Evolutionary conservation across 1,140 invertebrate species (phyloP), one percentile per base, ranked within the genome.

Genomic region (Meloidogyne exigua): DNA sequence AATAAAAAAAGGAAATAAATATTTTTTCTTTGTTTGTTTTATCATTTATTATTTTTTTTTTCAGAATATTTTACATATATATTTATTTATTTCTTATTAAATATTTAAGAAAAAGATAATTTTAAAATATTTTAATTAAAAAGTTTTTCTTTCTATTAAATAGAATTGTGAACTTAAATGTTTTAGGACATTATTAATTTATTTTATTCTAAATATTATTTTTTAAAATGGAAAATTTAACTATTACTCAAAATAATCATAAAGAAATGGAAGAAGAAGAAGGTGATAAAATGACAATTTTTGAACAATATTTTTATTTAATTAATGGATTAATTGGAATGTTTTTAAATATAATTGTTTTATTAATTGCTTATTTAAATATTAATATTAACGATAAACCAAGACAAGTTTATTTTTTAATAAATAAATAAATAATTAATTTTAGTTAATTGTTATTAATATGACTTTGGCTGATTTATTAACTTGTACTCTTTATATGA

Each of bases 391-490:
- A 81, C 39, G 86, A 86, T 71, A 86, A 86, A 70, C 84, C 84
- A n/a, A 76, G 84, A 80, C 84, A 85, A 62, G 83, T 84, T n/a
- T n/a, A 72, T 23, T 49, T 28, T n/a, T 57, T n/a, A 36, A 32
- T 68, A 64, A 21, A 39, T 11, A 21, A 76, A n/a, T n/a, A n/a
- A 77, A 12, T 65, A 26, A 23, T 26, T 2, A 5, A 32, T 73
- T 26, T 74, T 75, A 85, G 85, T 81, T 86, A n/a, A 82, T 87
- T 69, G 84, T 86, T 18, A 87, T 86, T 12, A 86, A 87, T 79
- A 86, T 86, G 84, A 86, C 84, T 36, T 78, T 87, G 18, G 83
- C 84, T n/a, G 84, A 86, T 79, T 73, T 86, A 62, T 26, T 86
- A 23, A 81, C 82, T 28, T 86, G 85, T 68, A 63, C 81, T 3